Percentiles rank a stretch among this genome's conserved stretches.
phyloP scores from a whole-genome alignment of 2,888 invertebrate species.

The Stenolophus ochropezus region DNA sequence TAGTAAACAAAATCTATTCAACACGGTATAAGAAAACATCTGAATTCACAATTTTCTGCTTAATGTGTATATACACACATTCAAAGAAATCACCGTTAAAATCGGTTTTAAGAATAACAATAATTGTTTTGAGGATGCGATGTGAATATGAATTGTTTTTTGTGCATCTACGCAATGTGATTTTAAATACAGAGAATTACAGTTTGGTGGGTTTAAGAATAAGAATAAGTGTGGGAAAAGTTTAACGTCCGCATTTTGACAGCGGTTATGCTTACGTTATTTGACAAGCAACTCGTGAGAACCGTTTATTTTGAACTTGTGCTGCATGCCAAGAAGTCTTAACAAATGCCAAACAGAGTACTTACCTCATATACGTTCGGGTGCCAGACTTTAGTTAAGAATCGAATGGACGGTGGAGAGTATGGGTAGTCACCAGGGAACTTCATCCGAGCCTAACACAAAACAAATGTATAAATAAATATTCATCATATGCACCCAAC shows the following conservation, averaged over 20 bases:
- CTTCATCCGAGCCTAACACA: constrained; percentile 94
- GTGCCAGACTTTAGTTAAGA: constrained; percentile 99
- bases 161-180: too few species aligned
- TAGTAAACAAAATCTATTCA: too few species aligned
- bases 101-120: too few species aligned
- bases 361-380: constrained; percentile 99
- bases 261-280: background rate
- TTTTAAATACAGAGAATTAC: too few species aligned
- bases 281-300: constrained; percentile 25
- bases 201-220: too few species aligned
- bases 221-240: background rate
- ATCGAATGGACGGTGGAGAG: constrained; percentile 97
- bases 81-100: too few species aligned
- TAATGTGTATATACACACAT: too few species aligned
- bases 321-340: background rate
- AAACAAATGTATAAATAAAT: background rate
- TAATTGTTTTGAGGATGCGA: too few species aligned
- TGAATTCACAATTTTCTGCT: too few species aligned
- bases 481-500: background rate
- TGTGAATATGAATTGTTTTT: too few species aligned
- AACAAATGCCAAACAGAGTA: constrained; percentile 62
- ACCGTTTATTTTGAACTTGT: constrained; percentile 12
- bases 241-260: background rate
- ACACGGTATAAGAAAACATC: too few species aligned
- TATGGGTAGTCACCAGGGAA: constrained; percentile 99